A percentile compares a stretch with the other conserved stretches of the same genome.
These are phyloP conservation scores for Echinops telfairi DNA, from an alignment of 2,113 vertebrate species.

Conservation along the genomic window DNA sequence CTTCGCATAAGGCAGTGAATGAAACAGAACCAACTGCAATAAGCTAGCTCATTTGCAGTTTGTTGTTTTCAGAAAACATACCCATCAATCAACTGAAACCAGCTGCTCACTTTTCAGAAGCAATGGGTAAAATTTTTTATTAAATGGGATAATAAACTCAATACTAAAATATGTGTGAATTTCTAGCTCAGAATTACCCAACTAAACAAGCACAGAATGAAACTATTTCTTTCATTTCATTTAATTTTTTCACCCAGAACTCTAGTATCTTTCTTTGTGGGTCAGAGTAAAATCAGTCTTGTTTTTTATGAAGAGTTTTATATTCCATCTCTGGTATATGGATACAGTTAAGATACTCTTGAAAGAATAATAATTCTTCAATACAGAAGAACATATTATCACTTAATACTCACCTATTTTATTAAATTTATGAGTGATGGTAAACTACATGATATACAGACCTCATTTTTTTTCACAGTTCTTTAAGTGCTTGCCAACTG, in stretches of 20 bases:
- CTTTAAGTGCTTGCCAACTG: too few species aligned
- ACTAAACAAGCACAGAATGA: constrained; percentile 36
- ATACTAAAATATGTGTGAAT: constrained; percentile 64
- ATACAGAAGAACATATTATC: constrained; percentile 4
- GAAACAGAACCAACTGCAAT: constrained; percentile 71
- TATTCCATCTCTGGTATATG: background rate
- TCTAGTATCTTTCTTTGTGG: constrained; percentile 29
- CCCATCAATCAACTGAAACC: constrained; percentile 73
- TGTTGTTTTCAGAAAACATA: constrained; percentile 77
- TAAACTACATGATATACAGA: background rate
- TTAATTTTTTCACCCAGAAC: constrained; percentile 47
- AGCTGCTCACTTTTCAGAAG: constrained; percentile 73
- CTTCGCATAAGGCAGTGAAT: constrained; percentile 66
- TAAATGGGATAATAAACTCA: constrained; percentile 73
- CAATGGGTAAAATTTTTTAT: constrained; percentile 68
- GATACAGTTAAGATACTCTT: constrained; percentile 13
- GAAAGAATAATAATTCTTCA: background rate
- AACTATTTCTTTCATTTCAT: constrained; percentile 33
- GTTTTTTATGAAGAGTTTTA: constrained; percentile 26
- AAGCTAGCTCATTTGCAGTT: constrained; percentile 78
- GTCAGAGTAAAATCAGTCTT: background rate
- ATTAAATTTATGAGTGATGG: background rate
- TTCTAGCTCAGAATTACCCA: constrained; percentile 56
- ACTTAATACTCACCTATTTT: too few species aligned
- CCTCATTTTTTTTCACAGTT: background rate